A percentile compares a stretch with the other conserved stretches of the same genome.
These are phyloP conservation scores for Agelaius phoeniceus DNA, from an alignment of 2,113 vertebrate genomes.

Conservation along the genomic window DNA sequence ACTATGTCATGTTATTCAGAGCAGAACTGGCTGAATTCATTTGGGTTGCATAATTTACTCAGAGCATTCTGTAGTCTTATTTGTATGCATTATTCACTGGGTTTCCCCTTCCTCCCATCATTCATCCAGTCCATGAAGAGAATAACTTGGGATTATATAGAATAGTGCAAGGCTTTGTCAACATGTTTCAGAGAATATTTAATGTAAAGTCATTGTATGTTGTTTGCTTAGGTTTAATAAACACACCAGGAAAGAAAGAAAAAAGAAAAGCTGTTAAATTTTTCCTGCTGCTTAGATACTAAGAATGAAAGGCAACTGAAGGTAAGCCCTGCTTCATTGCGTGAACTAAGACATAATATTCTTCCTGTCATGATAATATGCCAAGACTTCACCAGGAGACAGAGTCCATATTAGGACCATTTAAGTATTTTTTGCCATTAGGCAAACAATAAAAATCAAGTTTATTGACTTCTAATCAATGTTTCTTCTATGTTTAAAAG, in stretches of 20 bases:
- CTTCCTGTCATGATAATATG: neutral
- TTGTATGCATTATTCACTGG: conserved; percentile 10
- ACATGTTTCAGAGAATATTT: neutral
- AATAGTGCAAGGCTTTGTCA: neutral
- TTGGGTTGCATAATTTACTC: conserved; percentile 12
- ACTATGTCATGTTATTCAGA: neutral
- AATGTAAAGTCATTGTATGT: neutral
- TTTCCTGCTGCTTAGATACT: neutral
- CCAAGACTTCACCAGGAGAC: neutral
- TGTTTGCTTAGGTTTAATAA: conserved; percentile 10
- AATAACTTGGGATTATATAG: conserved; percentile 31
- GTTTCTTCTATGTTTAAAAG: neutral
- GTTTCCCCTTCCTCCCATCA: neutral
- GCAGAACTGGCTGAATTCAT: neutral
- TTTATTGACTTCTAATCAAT: neutral
- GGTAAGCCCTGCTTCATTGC: neutral
- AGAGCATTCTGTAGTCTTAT: neutral
- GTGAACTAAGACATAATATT: neutral
- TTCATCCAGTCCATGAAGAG: neutral
- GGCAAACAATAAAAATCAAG: neutral
- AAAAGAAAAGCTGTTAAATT: neutral
- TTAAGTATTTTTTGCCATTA: neutral
- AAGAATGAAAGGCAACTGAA: neutral
- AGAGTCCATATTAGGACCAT: neutral
- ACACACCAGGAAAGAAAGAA: neutral